These are phyloP conservation scores for Nephrotoma flavescens DNA, from an alignment of 2,888 invertebrate species.

Conservation along the genomic window DNA sequence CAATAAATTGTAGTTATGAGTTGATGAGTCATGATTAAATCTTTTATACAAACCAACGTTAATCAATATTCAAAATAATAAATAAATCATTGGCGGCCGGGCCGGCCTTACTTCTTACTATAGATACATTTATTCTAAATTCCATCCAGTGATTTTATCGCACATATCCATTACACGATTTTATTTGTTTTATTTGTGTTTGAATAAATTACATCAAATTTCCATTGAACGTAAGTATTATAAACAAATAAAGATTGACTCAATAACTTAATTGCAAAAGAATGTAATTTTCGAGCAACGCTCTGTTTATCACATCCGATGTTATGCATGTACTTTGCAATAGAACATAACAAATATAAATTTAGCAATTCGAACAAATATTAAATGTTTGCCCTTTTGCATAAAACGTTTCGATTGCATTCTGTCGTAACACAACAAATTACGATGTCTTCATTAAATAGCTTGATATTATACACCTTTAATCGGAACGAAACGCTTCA, in stretches of 20 bases:
- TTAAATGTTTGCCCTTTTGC: neutral
- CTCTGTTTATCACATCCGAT: neutral
- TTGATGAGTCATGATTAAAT: neutral
- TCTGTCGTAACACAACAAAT: neutral
- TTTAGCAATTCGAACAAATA: neutral
- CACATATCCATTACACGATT: neutral
- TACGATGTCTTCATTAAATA: neutral
- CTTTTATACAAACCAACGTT: neutral
- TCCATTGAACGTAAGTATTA: neutral
- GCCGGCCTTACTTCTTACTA: neutral
- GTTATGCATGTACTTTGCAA: neutral
- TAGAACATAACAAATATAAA: neutral
- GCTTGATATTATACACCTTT: neutral
- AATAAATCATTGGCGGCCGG: neutral
- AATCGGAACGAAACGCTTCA: neutral
- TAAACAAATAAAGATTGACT: neutral
- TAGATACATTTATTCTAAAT: neutral
- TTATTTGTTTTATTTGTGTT: neutral
- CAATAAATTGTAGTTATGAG: neutral
- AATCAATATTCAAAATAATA: neutral
- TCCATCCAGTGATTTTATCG: neutral
- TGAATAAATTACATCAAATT: neutral
- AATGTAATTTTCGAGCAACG: neutral
- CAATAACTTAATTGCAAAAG: neutral
- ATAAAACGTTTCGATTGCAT: neutral